Evolutionary conservation across 2,888 invertebrate genomes (phyloP), one percentile per base, ranked within the genome.

Genomic region (Latheticus oryzae): DNA sequence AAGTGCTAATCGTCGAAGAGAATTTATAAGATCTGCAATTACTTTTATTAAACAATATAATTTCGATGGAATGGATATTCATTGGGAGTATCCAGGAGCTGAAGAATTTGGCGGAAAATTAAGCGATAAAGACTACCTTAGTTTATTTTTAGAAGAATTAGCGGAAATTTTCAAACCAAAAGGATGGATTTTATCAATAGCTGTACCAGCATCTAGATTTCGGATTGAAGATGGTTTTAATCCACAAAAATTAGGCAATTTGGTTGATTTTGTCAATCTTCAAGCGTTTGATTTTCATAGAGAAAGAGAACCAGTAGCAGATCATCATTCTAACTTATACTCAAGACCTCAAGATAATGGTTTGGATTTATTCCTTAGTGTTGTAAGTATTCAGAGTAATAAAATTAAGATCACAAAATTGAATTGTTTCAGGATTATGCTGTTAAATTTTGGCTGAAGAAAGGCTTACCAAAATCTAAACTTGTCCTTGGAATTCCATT

Each of bases 21-120:
- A 81, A 63, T 89, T 90, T 70, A 84, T 87, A 8, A 79, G 83
- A 23, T 87, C 89, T 26, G 83, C 87, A 0, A 73, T 89, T 0
- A 78, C 79, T 30, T 88, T 90, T 68, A 73, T 91, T 38, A 82
- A 84, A 52, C 82, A 85, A 53, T 84, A 89, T 65, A 84, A 85
- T 52, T 92, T 94, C 69, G 93, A 94, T 73, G 94, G 94, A 0
- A 78, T 93, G 5, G 92, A 93, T 70, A 80, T 93, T 2, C 88
- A 93, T 67, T 93, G 89, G 89, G 85, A 88, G 61, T 89, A 89
- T 73, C 87, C 89, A 65, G 86, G 80, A 7, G 80, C 79, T n/a
- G 75, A 77, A 38, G 81, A 81, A 56, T 65, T 77, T 63, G 82
- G 80, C 45, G 77, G 78, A 5, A 70, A 75, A 35, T 13, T 63